phyloP scores from a whole-genome alignment of 2,113 vertebrate genomes.

The Cyrtonyx montezumae region DNA sequence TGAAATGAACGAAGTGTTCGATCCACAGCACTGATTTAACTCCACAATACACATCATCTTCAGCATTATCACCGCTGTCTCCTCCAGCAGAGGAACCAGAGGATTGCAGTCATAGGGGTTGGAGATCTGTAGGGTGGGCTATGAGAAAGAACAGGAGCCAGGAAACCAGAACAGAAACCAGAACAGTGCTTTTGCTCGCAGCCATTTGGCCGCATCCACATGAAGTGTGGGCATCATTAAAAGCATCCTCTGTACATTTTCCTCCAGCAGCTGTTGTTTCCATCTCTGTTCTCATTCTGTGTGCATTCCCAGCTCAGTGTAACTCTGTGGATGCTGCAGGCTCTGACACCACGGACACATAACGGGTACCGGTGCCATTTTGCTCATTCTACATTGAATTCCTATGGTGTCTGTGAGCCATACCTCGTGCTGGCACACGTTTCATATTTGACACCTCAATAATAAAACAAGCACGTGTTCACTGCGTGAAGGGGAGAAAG shows the following conservation, averaged over 20 bases:
- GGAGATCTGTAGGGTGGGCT: too few species aligned
- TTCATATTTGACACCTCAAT: background rate
- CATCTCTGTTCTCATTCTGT: fast-evolving
- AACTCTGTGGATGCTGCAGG: background rate
- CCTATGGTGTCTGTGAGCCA: background rate
- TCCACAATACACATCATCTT: background rate
- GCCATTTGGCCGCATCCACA: fast-evolving
- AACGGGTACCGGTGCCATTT: too few species aligned
- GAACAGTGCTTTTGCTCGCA: background rate
- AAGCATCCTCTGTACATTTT: background rate
- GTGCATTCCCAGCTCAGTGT: fast-evolving
- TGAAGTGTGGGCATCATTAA: background rate
- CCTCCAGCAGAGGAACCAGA: background rate
- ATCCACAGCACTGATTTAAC: too few species aligned
- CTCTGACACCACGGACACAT: background rate
- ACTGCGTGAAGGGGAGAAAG: background rate
- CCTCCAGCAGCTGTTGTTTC: background rate
- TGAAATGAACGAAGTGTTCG: background rate
- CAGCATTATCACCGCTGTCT: background rate
- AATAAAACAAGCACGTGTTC: background rate
- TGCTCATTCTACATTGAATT: background rate
- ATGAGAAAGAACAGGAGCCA: too few species aligned
- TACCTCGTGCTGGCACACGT: background rate
- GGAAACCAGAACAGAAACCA: background rate
- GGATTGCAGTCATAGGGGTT: too few species aligned